phyloP scores from a whole-genome alignment of 1,140 invertebrate genomes.

The Alviniconcha marisindica region DNA sequence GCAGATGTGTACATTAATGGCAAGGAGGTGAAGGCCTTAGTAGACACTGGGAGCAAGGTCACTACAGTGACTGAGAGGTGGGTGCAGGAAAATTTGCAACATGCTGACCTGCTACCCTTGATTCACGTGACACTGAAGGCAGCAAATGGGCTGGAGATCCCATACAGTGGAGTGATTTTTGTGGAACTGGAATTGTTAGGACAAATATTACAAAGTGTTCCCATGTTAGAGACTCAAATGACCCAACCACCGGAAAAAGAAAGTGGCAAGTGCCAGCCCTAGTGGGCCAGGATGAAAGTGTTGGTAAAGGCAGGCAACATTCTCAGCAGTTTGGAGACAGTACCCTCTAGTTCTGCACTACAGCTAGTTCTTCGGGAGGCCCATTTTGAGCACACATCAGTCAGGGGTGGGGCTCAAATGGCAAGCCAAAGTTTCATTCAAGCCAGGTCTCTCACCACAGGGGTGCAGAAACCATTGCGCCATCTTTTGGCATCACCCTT shows the following conservation, averaged over 20 bases:
- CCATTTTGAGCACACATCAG: neutral
- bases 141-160: slow-evolving; percentile 6
- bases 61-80: neutral
- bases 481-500: neutral
- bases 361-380: neutral
- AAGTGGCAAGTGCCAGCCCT: slow-evolving; percentile 1
- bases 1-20: neutral
- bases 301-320: too few species aligned
- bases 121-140: neutral
- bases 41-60: slow-evolving; percentile 15
- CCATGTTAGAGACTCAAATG: slow-evolving; percentile 25
- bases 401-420: neutral
- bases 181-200: neutral
- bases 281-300: neutral
- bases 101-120: neutral
- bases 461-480: neutral
- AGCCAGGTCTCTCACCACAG: neutral
- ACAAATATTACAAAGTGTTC: neutral
- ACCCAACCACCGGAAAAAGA: neutral
- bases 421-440: neutral
- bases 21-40: neutral
- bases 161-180: neutral
- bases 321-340: neutral
- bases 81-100: neutral
- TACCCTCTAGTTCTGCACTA: neutral